Conservation (phyloP, 2,888 invertebrate species). For the Drosophila tripunctata region DNA sequence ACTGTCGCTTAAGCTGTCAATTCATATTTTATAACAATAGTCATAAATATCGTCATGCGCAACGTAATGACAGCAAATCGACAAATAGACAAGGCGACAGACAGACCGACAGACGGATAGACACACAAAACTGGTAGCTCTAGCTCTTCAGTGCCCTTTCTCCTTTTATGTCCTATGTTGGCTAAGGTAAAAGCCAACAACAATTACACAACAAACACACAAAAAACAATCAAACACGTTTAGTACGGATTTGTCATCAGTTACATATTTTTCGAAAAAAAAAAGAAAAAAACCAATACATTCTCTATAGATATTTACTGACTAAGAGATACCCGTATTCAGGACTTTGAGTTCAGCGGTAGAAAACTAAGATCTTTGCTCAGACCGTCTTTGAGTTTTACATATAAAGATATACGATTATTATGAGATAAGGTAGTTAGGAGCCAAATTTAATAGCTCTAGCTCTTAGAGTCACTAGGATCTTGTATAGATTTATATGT, state of each 20-base stretch:
- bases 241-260: slow-evolving; percentile 72
- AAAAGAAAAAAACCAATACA: background rate
- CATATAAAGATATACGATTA: too few species aligned
- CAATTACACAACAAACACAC: slow-evolving; percentile 49
- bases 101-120: slow-evolving; percentile 11
- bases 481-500: too few species aligned
- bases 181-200: slow-evolving; percentile 44
- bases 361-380: too few species aligned
- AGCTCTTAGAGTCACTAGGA: too few species aligned
- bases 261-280: slow-evolving; percentile 24
- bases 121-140: slow-evolving; percentile 17
- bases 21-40: slow-evolving; percentile 83
- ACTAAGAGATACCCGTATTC: background rate
- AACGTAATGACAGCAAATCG: slow-evolving; percentile 72
- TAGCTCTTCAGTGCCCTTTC: background rate
- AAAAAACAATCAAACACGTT: slow-evolving; percentile 72
- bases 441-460: too few species aligned
- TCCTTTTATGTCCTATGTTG: background rate
- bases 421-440: too few species aligned
- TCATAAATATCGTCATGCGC: slow-evolving; percentile 81
- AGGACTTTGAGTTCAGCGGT: too few species aligned
- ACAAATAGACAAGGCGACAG: slow-evolving; percentile 28
- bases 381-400: too few species aligned
- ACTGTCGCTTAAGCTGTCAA: slow-evolving; percentile 80
- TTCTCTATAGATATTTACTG: background rate